These are phyloP conservation scores for Tethea ocularis DNA, from an alignment of 2,888 invertebrate species.

Conservation along the genomic window DNA sequence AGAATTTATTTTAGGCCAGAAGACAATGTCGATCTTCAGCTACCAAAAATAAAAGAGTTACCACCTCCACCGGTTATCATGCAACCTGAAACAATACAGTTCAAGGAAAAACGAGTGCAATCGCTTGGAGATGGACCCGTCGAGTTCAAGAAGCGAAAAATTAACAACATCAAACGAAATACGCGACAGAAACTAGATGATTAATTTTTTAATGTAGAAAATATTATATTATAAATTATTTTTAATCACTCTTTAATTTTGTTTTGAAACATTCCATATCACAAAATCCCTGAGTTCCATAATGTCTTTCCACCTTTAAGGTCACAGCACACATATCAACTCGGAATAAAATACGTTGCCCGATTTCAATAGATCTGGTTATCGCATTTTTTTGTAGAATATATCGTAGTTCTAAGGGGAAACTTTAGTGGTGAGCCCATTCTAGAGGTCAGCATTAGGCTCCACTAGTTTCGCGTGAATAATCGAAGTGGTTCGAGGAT, in stretches of 20 bases:
- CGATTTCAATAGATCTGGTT: too few relatives aligned
- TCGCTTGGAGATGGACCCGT: slow-evolving; percentile 79
- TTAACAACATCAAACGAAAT: slow-evolving; percentile 84
- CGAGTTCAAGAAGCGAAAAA: slow-evolving; percentile 89
- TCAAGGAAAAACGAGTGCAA: slow-evolving; percentile 85
- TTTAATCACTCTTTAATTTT: neutral
- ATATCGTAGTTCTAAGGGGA: too few relatives aligned
- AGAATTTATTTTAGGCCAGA: slow-evolving; percentile 62
- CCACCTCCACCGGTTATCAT: slow-evolving; percentile 74
- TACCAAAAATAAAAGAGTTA: slow-evolving; percentile 83
- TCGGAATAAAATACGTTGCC: too few relatives aligned
- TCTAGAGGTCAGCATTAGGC: too few relatives aligned
- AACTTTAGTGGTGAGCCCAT: too few relatives aligned
- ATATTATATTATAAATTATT: slow-evolving; percentile 4
- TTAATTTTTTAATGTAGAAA: slow-evolving; percentile 55
- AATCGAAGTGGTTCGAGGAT: too few relatives aligned
- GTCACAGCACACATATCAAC: too few relatives aligned
- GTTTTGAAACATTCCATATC: neutral
- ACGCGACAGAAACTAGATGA: slow-evolving; percentile 86
- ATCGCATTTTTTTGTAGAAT: too few relatives aligned
- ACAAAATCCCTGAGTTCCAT: too few relatives aligned
- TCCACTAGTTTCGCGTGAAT: too few relatives aligned
- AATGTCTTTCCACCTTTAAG: too few relatives aligned
- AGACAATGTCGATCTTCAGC: slow-evolving; percentile 86
- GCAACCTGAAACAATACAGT: slow-evolving; percentile 75